These are phyloP conservation scores for Tenebrio molitor DNA, from an alignment of 1,140 invertebrate species.

Conservation along the genomic window DNA sequence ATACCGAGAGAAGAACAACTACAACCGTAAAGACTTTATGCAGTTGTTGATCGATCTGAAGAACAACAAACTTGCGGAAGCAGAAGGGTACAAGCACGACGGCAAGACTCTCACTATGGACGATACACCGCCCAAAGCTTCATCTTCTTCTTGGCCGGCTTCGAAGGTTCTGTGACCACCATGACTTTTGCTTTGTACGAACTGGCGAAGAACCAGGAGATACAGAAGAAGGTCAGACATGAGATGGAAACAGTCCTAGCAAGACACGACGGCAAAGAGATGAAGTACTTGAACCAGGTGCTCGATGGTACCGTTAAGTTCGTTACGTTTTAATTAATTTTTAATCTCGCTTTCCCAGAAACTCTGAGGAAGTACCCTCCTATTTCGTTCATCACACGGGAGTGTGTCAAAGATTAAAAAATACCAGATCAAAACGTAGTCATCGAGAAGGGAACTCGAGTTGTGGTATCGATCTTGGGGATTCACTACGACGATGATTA, in stretches of 20 bases:
- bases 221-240: conserved; percentile 68
- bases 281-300: conserved; percentile 64
- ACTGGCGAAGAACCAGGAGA: conserved; percentile 68
- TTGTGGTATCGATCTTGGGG: conserved; percentile 66
- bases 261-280: conserved; percentile 67
- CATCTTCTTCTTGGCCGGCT: conserved; percentile 74
- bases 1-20: conserved; percentile 43
- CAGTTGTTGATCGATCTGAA: conserved; percentile 73
- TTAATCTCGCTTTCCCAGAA: conserved; percentile 61
- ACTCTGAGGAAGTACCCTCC: conserved; percentile 71
- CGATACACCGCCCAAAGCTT: conserved; percentile 71
- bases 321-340: background rate
- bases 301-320: conserved; percentile 67
- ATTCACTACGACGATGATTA: conserved; percentile 70
- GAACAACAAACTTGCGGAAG: too few species aligned
- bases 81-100: conserved; percentile 49
- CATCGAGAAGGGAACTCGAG: conserved; percentile 67
- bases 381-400: conserved; percentile 66
- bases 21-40: conserved; percentile 72
- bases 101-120: conserved; percentile 58
- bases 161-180: conserved; percentile 74
- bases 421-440: conserved; percentile 64
- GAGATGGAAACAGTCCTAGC: conserved; percentile 67
- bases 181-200: conserved; percentile 76
- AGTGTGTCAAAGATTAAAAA: conserved; percentile 65